These are phyloP conservation scores for Fregata magnificens DNA, from an alignment of 2,113 vertebrate genomes.

Conservation along the genomic window DNA sequence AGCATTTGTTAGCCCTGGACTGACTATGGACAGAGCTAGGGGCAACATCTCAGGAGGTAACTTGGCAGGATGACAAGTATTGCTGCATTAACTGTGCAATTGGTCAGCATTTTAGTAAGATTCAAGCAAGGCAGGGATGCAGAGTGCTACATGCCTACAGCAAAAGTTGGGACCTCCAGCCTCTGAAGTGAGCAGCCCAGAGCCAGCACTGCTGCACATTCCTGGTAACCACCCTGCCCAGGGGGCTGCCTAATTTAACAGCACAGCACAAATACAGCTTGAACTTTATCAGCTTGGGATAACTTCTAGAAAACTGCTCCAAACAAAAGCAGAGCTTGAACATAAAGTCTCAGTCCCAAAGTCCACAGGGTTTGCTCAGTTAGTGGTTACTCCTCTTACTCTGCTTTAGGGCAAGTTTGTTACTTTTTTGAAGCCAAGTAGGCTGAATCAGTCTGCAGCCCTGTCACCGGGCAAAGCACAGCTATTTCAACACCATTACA, in stretches of 20 bases:
- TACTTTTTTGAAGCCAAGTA: background rate
- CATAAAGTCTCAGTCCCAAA: background rate
- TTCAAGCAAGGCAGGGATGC: background rate
- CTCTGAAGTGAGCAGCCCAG: background rate
- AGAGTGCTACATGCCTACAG: background rate
- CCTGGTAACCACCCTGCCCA: background rate
- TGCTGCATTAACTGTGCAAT: background rate
- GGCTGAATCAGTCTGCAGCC: background rate
- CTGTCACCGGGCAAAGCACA: background rate
- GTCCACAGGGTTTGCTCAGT: background rate
- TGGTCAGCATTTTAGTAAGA: background rate
- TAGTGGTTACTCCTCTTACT: background rate
- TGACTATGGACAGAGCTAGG: background rate
- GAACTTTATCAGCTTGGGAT: background rate
- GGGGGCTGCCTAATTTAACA: background rate
- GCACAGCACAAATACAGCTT: background rate
- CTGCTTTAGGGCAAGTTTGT: background rate
- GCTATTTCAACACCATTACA: background rate
- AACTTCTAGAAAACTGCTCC: background rate
- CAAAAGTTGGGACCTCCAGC: background rate
- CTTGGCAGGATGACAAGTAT: background rate
- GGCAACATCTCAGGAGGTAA: background rate
- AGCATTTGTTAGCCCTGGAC: background rate
- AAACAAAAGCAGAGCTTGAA: background rate
- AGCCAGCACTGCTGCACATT: background rate